Base-by-base conservation (phyloP, 1,140 invertebrate species). In the Drosophila micromelanica region DNA sequence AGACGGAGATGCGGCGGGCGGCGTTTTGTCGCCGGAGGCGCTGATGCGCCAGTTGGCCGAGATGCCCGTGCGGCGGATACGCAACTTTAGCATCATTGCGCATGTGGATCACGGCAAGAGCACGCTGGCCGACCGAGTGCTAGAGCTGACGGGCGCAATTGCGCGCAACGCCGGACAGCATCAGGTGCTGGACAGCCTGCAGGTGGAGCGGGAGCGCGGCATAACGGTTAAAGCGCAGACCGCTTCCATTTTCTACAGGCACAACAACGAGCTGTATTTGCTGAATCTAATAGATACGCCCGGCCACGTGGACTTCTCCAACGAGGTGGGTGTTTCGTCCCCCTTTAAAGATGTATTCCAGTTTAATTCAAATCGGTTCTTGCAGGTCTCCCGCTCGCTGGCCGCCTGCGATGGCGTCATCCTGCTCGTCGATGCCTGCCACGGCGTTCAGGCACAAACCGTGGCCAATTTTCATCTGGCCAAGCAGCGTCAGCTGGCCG, bases 171-270 rank as follows among this genome's bases (percentile, higher is more conserved):
- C 93, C 11, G 94, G 95, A 90, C 93, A 94, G 92, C 93, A 94
- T 63, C 98, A 99, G 94, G 95, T 92, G 12, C 64, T 92, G 11
- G 90, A 92, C 42, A 91, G 71, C 46, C 52, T 92, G 51, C 78
- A 91, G 87, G 98, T 99, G 3, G 99, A 99, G 93, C 94, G 95
- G 82, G 98, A 99, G 92, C 94, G 97, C 90, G 98, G 99, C 4
- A 99, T 99, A 15, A 99, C 99, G 15, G 98, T 99, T 0, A 99
- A 99, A 93, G 98, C 99, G 11, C 98, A 99, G 87, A 98, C 98
- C 15, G 98, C 96, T 12, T 98, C 98, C 1, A 93, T 99, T 54
- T 94, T 97, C 72, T 97, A 99, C 86, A 93, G 91, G 15, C 94
- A 95, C 67, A 93, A 95, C 13, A 94, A 93, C 46, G 92, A 94